Percentiles rank a stretch among this genome's conserved stretches.
Conservation (phyloP, 2,113 vertebrate genomes). For the Cichladusa arquata region DNA sequence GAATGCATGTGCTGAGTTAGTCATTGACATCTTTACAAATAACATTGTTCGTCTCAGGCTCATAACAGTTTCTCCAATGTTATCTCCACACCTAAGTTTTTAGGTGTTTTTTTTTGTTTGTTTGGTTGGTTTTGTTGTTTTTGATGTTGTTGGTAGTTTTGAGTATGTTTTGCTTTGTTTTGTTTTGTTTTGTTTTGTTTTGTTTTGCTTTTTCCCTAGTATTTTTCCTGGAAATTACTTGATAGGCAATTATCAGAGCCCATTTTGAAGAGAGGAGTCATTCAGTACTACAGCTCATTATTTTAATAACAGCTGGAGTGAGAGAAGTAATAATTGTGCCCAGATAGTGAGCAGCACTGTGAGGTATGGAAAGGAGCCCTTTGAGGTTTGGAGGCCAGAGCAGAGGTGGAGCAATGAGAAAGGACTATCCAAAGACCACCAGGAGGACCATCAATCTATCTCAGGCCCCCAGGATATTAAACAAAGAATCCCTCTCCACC, state of each 20-base stretch:
- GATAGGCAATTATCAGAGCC: neutral
- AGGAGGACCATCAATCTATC: neutral
- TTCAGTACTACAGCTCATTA: neutral
- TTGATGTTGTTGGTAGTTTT: too few relatives aligned
- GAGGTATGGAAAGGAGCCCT: neutral
- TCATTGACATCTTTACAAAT: constrained; percentile 31
- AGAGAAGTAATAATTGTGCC: neutral
- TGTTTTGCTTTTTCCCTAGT: too few relatives aligned
- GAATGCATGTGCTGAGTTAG: constrained; percentile 30
- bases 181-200: neutral
- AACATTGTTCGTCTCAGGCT: neutral
- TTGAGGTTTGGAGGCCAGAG: neutral
- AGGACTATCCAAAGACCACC: neutral
- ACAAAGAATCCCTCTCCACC: neutral
- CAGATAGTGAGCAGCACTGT: neutral
- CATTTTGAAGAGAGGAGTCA: neutral
- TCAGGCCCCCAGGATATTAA: neutral
- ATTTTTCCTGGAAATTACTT: neutral
- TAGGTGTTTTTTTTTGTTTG: neutral
- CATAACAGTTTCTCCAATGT: neutral
- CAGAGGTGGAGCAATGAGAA: neutral
- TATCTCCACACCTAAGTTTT: neutral
- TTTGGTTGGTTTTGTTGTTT: neutral
- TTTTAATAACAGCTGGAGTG: neutral
- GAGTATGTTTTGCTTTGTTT: neutral